phyloP scores from a whole-genome alignment of 2,113 vertebrate species.

The Choloepus hoffmanni region DNA sequence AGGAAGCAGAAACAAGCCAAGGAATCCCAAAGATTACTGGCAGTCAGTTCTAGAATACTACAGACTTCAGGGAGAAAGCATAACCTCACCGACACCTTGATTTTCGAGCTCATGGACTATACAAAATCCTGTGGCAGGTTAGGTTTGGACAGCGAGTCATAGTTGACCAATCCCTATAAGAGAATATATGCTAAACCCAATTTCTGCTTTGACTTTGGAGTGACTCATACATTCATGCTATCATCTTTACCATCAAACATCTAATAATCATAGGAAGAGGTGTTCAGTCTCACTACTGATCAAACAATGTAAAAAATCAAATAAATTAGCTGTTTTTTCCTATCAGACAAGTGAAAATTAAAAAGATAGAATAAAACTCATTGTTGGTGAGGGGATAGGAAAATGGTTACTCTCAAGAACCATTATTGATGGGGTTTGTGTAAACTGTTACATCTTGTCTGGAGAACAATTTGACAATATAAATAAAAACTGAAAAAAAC shows the following conservation, averaged over 20 bases:
- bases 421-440: too few species aligned
- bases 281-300: not conserved
- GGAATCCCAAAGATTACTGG: too few species aligned
- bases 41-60: too few species aligned
- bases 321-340: not conserved
- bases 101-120: not conserved
- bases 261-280: not conserved
- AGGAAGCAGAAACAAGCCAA: too few species aligned
- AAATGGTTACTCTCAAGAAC: not conserved
- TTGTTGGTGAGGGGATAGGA: not conserved
- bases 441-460: not conserved
- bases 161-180: not conserved
- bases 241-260: not conserved
- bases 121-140: not conserved
- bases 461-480: not conserved
- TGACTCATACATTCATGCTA: not conserved
- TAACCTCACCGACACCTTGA: too few species aligned
- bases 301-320: not conserved
- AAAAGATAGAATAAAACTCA: not conserved
- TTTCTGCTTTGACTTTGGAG: not conserved
- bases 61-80: too few species aligned
- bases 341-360: constrained; percentile 15
- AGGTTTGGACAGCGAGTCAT: not conserved
- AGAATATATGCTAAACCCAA: not conserved
- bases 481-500: not conserved